Evolutionary conservation across 2,797 vertebrate species (phyloP).

Genomic region (Chaenodraco wilsoni): DNA sequence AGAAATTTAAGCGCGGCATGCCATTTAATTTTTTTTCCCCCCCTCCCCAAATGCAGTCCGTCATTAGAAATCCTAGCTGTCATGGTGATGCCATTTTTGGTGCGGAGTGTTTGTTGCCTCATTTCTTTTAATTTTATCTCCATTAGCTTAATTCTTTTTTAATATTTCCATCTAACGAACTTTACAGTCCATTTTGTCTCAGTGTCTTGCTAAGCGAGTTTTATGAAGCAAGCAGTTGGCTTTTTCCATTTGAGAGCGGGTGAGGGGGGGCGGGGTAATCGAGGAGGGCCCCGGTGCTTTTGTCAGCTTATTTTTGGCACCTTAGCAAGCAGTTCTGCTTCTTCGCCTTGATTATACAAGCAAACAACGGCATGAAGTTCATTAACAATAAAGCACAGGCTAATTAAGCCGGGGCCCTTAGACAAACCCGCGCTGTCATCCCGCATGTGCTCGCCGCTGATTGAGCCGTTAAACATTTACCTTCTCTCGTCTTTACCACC

Average conservation of each 20-base stretch:
- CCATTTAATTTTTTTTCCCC: conserved; percentile 94
- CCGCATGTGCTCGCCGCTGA: conserved; percentile 91
- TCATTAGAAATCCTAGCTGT: conserved; percentile 99
- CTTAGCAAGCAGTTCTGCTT: conserved; percentile 99
- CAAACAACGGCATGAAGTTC: conserved; percentile 99
- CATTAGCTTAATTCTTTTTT: conserved; percentile 99
- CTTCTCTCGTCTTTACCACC: conserved; percentile 66
- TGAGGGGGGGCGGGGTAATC: conserved; percentile 60
- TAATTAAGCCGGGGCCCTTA: conserved; percentile 98
- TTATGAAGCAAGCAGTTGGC: conserved; percentile 99
- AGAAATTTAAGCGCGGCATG: conserved; percentile 99
- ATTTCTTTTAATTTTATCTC: conserved; percentile 99
- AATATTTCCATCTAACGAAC: conserved; percentile 99
- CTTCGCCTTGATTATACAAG: conserved; percentile 99
- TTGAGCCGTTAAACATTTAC: conserved; percentile 92
- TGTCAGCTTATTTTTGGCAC: conserved; percentile 99
- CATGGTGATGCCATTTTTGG: conserved; percentile 98
- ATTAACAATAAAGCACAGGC: conserved; percentile 99
- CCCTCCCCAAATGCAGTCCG: conserved; percentile 91
- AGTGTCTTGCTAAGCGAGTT: conserved; percentile 99
- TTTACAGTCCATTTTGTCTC: conserved; percentile 99
- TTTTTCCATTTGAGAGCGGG: conserved; percentile 81
- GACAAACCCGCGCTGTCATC: conserved; percentile 96
- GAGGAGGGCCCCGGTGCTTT: conserved; percentile 88
- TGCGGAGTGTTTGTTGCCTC: conserved; percentile 99